A percentile compares a stretch with the other conserved stretches of the same genome.
These are phyloP conservation scores for Zoanthus gigantus DNA, from an alignment of 92 coral and sea anemone species.

Conservation along the genomic window DNA sequence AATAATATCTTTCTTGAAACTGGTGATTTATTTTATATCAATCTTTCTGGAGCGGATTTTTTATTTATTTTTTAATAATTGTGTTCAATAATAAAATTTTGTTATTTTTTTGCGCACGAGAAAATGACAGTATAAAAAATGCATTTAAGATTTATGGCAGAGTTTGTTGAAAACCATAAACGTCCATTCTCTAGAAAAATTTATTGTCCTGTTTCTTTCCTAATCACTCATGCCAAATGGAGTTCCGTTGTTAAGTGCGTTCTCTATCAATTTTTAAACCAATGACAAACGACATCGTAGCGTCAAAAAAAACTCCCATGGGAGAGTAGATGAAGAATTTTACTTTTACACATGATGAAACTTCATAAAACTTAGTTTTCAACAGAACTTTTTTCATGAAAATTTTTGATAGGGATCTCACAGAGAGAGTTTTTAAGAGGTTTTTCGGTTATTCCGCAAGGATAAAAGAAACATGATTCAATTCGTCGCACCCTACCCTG, in stretches of 20 bases:
- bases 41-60: too few relatives aligned
- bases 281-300: conserved; percentile 3
- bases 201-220: neutral
- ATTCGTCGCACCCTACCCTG: conserved; percentile 31
- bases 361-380: too few relatives aligned
- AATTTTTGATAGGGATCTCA: neutral
- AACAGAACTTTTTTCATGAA: too few relatives aligned
- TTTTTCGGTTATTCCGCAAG: neutral
- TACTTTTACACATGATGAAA: neutral
- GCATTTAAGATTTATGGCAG: neutral
- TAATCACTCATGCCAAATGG: neutral
- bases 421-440: neutral
- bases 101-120: neutral
- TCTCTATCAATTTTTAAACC: conserved; percentile 4
- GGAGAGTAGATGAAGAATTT: neutral
- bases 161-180: neutral
- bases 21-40: too few relatives aligned
- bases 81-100: too few relatives aligned
- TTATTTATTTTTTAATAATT: too few relatives aligned
- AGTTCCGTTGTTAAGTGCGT: conserved; percentile 37
- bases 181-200: neutral
- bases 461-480: neutral
- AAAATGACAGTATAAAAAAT: neutral
- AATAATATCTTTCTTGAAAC: too few relatives aligned
- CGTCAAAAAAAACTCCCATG: neutral